Evolutionary conservation across 2,797 vertebrate species (phyloP), one percentile per base, ranked within the genome.

Genomic region (Sylvilagus floridanus): DNA sequence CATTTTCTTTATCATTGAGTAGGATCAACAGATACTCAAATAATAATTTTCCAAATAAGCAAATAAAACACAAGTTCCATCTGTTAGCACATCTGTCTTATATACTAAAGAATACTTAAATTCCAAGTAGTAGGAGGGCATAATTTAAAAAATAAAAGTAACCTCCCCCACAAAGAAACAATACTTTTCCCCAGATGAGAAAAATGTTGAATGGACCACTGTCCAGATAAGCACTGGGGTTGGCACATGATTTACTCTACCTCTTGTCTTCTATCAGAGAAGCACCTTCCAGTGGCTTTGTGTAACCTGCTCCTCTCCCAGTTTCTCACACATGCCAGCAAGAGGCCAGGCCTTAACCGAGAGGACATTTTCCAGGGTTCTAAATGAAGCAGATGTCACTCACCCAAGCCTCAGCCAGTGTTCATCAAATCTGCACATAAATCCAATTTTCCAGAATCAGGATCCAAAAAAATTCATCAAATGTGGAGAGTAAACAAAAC

Each of bases 371-470:
- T 85, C n/a, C 14, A 52, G 19, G 28, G 4, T 47, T 82, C 28
- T 85, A 50, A 85, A 24, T n/a, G 26, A 72, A 72, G 71, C 50
- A 89, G 35, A 63, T 88, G 50, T 68, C 72, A 66, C 11, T 63
- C 91, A 79, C 26, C 3, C 2, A 28, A 76, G 66, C 37, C 60
- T 47, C 35, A 57, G 30, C n/a, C 71, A 85, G 37, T 28, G 21
- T 83, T 95, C 65, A 79, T 96, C 63, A 96, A 94, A 73, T 84
- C 87, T 68, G 60, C 72, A 91, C 42, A 62, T 26, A 93, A 79
- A 75, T 68, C 47, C n/a, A 78, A 50, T 69, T 93, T 96, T 16
- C 84, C 50, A 93, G 57, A 82, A 91, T 71, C 60, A 69, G 22
- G 71, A 93, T 77, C 28, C 4, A n/a, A 65, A 65, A 90, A 66